Evolutionary conservation across 1,140 invertebrate genomes (phyloP), one percentile per base, ranked within the genome.

Genomic region (Pseudomyrmex gracilis): DNA sequence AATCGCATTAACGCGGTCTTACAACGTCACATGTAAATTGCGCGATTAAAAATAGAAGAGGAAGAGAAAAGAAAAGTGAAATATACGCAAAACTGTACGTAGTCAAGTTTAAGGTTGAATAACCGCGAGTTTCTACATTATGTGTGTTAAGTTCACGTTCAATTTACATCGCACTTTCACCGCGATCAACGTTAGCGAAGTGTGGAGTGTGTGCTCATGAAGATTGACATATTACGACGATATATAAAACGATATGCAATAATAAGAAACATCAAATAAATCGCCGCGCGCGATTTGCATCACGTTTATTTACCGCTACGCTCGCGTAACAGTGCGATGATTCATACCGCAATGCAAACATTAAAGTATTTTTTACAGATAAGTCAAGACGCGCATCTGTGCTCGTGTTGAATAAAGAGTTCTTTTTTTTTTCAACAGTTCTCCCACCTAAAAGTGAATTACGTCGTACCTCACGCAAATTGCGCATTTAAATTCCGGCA

Each of bases 21-120:
- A 66, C 8, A 76, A n/a, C n/a, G 63, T n/a, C n/a, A 34, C 34
- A 53, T 15, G 15, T 61, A 24, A 0, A 5, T 12, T 34, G 7
- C 34, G 34, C n/a, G 5, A 47, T 34, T n/a, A n/a, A n/a, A n/a
- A 34, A 5, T 43, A 24, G 3, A 7, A 7, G 47, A 13, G n/a
- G 43, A 47, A 3, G 8, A 10, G 17, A 34, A 49, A n/a, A 0
- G 10, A 9, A 60, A 20, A 8, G 58, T 9, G n/a, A n/a, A n/a
- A 20, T 20, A 13, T 57, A 51, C 5, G 12, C 9, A 43, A 7
- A 64, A 7, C 49, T 15, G 2, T 55, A 34, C 20, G 34, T 55
- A 55, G 51, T 4, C 76, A 70, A 80, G 66, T 80, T 80, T 80
- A 80, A 70, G 76, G 53, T 70, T 70, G 45, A 70, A 49, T 15